Evolutionary conservation across 2,113 vertebrate genomes (phyloP).

Genomic region (Oophaga pumilio): DNA sequence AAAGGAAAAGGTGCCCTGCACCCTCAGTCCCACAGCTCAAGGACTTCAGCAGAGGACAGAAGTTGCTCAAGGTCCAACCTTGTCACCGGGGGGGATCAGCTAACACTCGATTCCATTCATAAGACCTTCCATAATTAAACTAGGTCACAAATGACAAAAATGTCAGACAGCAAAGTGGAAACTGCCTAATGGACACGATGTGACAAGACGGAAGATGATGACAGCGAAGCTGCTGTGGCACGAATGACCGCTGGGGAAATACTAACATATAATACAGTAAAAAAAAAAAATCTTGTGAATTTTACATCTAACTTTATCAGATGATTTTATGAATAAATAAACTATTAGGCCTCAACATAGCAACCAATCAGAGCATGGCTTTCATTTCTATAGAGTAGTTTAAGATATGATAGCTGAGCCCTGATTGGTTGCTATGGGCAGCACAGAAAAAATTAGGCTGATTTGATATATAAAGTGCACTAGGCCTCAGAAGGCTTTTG

Average conservation of each 20-base stretch:
- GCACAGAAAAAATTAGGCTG: no score
- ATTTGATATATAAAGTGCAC: no score
- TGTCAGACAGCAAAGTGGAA: neutral
- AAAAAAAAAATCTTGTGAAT: neutral
- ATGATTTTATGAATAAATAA: no score
- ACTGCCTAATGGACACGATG: constrained; percentile 5
- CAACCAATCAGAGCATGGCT: no score
- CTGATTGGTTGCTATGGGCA: no score
- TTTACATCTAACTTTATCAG: no score
- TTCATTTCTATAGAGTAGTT: no score
- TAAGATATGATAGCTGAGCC: no score
- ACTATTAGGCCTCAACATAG: no score
- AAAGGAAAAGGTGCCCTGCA: neutral
- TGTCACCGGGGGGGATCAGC: neutral
- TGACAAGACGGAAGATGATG: constrained; percentile 15
- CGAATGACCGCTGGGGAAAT: neutral
- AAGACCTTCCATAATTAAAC: constrained; percentile 25
- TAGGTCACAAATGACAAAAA: constrained; percentile 30
- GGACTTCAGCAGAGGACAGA: neutral
- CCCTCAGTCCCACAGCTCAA: constrained; percentile 12
- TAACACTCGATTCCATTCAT: constrained; percentile 3
- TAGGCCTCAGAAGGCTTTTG: no score
- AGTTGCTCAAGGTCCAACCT: neutral
- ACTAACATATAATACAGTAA: neutral
- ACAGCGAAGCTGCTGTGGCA: neutral